Conservation (phyloP, 2,888 invertebrate genomes). For the Watsonalla binaria region DNA sequence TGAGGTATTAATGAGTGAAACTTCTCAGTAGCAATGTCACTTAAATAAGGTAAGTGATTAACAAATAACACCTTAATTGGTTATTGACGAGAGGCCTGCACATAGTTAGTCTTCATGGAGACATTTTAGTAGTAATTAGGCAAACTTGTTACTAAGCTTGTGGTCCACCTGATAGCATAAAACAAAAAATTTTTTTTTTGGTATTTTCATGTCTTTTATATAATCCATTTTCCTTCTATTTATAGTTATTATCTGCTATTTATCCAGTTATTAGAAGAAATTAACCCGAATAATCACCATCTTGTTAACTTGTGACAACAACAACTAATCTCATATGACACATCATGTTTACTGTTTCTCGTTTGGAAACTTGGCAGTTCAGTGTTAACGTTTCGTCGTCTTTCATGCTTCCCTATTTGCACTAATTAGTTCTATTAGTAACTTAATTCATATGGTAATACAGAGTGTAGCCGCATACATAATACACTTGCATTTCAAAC, state of each 20-base stretch:
- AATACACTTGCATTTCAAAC: slow-evolving; percentile 21
- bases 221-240: slow-evolving; percentile 3
- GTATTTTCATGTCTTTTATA: too few species aligned
- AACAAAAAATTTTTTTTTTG: too few species aligned
- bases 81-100: too few species aligned
- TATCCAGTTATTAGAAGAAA: background rate
- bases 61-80: too few species aligned
- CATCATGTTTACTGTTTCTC: slow-evolving; percentile 26
- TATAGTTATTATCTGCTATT: background rate
- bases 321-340: slow-evolving; percentile 29
- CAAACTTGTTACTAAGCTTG: too few species aligned
- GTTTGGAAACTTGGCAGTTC: slow-evolving; percentile 39
- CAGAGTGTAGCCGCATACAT: slow-evolving; percentile 18
- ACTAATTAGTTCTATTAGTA: slow-evolving; percentile 56
- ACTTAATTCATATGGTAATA: slow-evolving; percentile 49
- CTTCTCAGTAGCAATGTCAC: too few species aligned
- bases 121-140: too few species aligned
- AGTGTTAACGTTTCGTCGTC: slow-evolving; percentile 49
- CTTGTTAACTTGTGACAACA: slow-evolving; percentile 16
- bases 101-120: too few species aligned
- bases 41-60: too few species aligned
- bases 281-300: background rate
- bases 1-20: too few species aligned
- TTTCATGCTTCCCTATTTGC: slow-evolving; percentile 40
- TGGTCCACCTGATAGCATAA: too few species aligned